These are phyloP conservation scores for Hydra vulgaris DNA, from an alignment of 30 jellyfish, hydroid and myxozoan species.

Conservation along the genomic window DNA sequence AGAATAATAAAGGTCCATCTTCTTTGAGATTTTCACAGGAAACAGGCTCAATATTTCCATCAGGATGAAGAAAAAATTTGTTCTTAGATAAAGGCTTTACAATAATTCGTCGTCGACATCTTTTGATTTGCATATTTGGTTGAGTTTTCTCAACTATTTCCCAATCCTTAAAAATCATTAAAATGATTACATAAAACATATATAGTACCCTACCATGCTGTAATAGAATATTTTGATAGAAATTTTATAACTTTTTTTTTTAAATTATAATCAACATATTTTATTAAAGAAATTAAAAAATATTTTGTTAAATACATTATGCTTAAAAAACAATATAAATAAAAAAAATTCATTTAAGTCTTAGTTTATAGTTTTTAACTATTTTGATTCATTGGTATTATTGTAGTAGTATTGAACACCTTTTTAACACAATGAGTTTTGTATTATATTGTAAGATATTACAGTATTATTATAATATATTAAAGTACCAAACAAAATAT, in stretches of 20 bases:
- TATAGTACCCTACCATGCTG: neutral
- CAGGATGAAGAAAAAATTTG: neutral
- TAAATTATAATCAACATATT: too few species aligned
- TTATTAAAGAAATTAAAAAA: too few species aligned
- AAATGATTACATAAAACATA: neutral
- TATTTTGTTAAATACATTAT: too few species aligned
- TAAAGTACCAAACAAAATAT: too few species aligned
- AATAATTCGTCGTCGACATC: constrained; percentile 54
- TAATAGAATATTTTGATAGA: neutral
- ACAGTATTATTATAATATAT: too few species aligned
- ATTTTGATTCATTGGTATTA: too few species aligned
- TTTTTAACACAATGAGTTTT: too few species aligned
- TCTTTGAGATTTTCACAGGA: neutral
- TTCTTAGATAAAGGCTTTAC: constrained; percentile 29
- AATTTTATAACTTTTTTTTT: neutral
- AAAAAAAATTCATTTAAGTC: too few species aligned
- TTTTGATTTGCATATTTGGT: constrained; percentile 59
- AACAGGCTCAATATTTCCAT: neutral
- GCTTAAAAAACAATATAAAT: too few species aligned
- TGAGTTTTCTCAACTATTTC: constrained; percentile 37
- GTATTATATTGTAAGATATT: too few species aligned
- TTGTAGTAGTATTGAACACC: too few species aligned
- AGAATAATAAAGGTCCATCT: neutral
- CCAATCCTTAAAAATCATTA: constrained; percentile 47
- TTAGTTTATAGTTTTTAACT: too few species aligned